Base-by-base conservation (phyloP, 2,113 vertebrate species). In the Zosterops japonicus region DNA sequence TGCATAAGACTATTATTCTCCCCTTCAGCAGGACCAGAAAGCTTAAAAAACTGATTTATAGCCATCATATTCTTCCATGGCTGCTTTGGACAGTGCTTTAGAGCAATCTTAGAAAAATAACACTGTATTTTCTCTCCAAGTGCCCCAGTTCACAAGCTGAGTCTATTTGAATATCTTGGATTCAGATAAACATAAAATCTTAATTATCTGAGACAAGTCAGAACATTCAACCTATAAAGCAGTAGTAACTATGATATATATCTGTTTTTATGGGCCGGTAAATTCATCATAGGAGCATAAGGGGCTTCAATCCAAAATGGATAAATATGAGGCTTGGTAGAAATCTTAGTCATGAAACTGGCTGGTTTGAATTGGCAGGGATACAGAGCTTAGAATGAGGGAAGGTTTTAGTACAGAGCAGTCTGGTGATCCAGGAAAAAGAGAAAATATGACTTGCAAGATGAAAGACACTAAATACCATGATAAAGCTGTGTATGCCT, bases 181-280 rank as follows among this genome's bases (percentile, higher is more conserved):
- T 75, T 53, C 47, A 83, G 27, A 56, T 5, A 64, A 67, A 76
- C 16, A 44, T 14, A 46, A 28, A 6, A 65, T 59, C 71, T 85
- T 79, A 47, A 82, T 67, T 15, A 33, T 7, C 27, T 4, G 22
- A 77, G 24, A 80, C 11, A 61, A 81, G 4, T 44, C 31, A 57
- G 24, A 71, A 61, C 8, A 24, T 74, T 67, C 36, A 49, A 11
- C 6, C 19, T 11, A n/a, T 25, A 29, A 91, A 82, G 42, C 29
- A 41, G 49, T 44, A 25, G 41, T 76, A 60, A 53, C 0, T 0
- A 39, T 39, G n/a, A 56, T 49, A 46, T 0, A 1, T 0, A 1
- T 24, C 41, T 87, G 49, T 35, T 86, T 63, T 84, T 63, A 52
- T 3, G 6, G 19, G 24, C 8, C 50, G 8, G 6, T 17, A 85